A percentile compares a stretch with the other conserved stretches of the same genome.
Evolutionary conservation across 2,888 invertebrate genomes (phyloP).

Genomic region (Choreutis nemorana): DNA sequence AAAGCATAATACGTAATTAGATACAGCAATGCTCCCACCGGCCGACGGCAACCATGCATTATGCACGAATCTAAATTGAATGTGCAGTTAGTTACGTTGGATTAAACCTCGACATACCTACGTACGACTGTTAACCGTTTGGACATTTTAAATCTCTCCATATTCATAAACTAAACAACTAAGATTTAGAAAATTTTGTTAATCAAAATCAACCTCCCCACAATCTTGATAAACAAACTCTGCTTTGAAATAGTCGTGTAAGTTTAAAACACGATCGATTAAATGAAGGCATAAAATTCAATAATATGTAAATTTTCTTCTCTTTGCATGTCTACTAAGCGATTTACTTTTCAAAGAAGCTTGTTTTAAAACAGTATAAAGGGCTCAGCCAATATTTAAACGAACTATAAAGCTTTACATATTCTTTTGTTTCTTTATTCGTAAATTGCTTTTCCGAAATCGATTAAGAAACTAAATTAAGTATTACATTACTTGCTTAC

Average conservation of each 20-base stretch:
- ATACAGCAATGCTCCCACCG: slow-evolving; percentile 25
- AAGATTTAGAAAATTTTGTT: no score
- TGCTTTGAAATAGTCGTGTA: slow-evolving; percentile 9
- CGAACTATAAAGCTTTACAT: no score
- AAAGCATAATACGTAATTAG: slow-evolving; percentile 62
- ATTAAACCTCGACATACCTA: slow-evolving; percentile 28
- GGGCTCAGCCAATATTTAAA: no score
- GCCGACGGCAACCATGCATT: slow-evolving; percentile 14
- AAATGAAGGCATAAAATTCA: slow-evolving; percentile 60
- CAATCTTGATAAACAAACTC: slow-evolving; percentile 11
- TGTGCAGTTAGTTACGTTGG: slow-evolving; percentile 27
- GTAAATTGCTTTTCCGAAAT: no score
- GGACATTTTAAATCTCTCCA: no score
- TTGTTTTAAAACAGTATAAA: slow-evolving; percentile 44
- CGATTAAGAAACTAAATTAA: no score
- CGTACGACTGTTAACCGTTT: slow-evolving; percentile 1
- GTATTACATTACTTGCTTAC: no score
- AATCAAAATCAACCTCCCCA: no score
- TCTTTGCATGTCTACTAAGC: slow-evolving; percentile 38
- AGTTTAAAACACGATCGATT: slow-evolving; percentile 25
- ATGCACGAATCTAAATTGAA: slow-evolving; percentile 16
- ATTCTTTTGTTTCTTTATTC: no score
- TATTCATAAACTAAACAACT: no score
- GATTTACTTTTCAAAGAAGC: slow-evolving; percentile 46
- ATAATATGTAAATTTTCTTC: slow-evolving; percentile 62